phyloP scores from a whole-genome alignment of 2,888 invertebrate genomes.

The Adela reaumurella region DNA sequence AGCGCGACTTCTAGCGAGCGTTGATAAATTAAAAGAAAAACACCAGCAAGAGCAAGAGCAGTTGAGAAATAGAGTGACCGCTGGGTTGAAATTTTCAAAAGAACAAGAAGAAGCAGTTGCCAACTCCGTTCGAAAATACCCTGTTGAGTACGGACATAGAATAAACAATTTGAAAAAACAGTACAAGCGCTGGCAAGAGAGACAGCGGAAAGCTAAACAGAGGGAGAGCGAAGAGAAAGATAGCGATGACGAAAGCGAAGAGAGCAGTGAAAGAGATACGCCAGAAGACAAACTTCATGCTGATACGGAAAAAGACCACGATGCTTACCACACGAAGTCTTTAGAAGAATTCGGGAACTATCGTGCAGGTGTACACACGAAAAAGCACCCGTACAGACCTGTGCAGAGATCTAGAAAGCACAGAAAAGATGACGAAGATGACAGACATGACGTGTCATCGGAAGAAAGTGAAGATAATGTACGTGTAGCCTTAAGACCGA shows the following conservation, averaged over 20 bases:
- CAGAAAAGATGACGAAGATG: neutral
- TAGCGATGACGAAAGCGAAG: neutral
- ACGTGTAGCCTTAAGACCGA: neutral
- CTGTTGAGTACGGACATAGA: neutral
- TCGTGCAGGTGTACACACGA: neutral
- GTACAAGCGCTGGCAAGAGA: neutral
- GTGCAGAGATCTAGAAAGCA: neutral
- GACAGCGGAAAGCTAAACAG: neutral
- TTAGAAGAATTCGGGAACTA: neutral
- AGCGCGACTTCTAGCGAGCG: slow-evolving; percentile 30
- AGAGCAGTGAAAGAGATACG: neutral
- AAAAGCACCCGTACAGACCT: neutral
- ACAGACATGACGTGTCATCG: neutral
- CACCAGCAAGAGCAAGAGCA: slow-evolving; percentile 37
- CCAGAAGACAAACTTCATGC: neutral
- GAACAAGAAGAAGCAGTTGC: slow-evolving; percentile 19
- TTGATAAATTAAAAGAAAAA: slow-evolving; percentile 37
- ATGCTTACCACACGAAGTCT: neutral
- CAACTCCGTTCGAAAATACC: neutral
- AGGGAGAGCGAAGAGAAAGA: neutral
- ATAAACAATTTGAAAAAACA: neutral
- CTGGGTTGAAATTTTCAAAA: slow-evolving; percentile 17
- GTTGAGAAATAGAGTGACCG: slow-evolving; percentile 22
- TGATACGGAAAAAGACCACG: neutral
- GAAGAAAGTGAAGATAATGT: neutral